Percentiles rank a stretch among this genome's conserved stretches.
Conservation (phyloP, 2,113 vertebrate species). For the Rhineura floridana region DNA sequence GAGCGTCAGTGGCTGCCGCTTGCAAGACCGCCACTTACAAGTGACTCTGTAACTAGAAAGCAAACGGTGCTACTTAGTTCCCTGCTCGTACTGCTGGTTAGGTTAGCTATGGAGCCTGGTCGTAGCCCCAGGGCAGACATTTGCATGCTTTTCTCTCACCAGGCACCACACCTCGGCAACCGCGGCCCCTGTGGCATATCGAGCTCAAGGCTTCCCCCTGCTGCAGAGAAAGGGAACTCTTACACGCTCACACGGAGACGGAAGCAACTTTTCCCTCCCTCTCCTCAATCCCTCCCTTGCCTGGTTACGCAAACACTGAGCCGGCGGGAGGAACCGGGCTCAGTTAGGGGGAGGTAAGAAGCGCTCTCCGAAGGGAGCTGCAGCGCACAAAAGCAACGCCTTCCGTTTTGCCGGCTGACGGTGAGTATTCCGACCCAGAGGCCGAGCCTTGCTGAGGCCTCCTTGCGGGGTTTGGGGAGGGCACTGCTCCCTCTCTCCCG, state of each 20-base stretch:
- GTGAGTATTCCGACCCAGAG: not conserved
- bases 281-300: slow-evolving; percentile 2
- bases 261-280: not conserved
- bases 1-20: not conserved
- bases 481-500: not conserved
- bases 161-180: not conserved
- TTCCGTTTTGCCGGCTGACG: not conserved
- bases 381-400: not conserved
- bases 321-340: not conserved
- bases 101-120: not conserved
- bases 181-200: not conserved
- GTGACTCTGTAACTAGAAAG: not conserved
- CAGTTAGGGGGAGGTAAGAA: not conserved
- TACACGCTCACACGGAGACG: not conserved
- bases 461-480: not conserved
- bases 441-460: not conserved
- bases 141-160: too few species aligned
- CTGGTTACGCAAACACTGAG: not conserved
- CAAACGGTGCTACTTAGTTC: not conserved
- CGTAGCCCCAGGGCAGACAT: not conserved
- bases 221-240: not conserved
- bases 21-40: not conserved
- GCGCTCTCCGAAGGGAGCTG: not conserved
- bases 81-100: not conserved
- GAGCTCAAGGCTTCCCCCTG: not conserved